phyloP scores from a whole-genome alignment of 2,888 invertebrate species.

The Argyresthia goedartella region DNA sequence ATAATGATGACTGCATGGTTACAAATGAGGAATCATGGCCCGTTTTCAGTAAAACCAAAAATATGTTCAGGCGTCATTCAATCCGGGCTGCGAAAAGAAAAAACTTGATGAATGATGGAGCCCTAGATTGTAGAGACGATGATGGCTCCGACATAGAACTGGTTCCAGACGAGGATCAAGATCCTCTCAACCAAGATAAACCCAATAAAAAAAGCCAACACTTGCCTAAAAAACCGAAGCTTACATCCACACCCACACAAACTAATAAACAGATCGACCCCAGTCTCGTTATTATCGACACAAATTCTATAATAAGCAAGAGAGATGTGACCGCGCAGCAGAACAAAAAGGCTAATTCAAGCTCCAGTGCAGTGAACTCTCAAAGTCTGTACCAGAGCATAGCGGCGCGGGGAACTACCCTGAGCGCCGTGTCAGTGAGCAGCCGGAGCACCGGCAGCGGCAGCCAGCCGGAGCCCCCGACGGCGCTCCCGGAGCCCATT shows the following conservation, averaged over 20 bases:
- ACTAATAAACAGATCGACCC: slow-evolving; percentile 75
- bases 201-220: slow-evolving; percentile 69
- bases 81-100: slow-evolving; percentile 47
- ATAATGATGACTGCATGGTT: slow-evolving; percentile 48
- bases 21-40: slow-evolving; percentile 49
- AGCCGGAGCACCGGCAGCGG: slow-evolving; percentile 29
- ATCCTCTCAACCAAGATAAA: slow-evolving; percentile 17
- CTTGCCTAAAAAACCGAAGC: slow-evolving; percentile 63
- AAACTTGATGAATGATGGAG: slow-evolving; percentile 50
- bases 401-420: slow-evolving; percentile 66
- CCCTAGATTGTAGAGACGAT: slow-evolving; percentile 48
- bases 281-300: slow-evolving; percentile 83
- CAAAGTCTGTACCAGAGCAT: slow-evolving; percentile 59
- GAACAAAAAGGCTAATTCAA: slow-evolving; percentile 24
- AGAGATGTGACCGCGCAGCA: slow-evolving; percentile 67
- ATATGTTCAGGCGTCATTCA: neutral
- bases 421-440: slow-evolving; percentile 49
- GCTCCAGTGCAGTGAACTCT: slow-evolving; percentile 28
- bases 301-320: slow-evolving; percentile 77
- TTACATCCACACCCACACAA: slow-evolving; percentile 11
- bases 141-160: slow-evolving; percentile 76
- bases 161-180: slow-evolving; percentile 56
- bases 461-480: slow-evolving; percentile 23
- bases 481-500: slow-evolving; percentile 73
- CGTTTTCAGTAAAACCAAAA: neutral